Base-by-base conservation (phyloP, 2,797 vertebrate genomes). In the Onychomys arenicola region DNA sequence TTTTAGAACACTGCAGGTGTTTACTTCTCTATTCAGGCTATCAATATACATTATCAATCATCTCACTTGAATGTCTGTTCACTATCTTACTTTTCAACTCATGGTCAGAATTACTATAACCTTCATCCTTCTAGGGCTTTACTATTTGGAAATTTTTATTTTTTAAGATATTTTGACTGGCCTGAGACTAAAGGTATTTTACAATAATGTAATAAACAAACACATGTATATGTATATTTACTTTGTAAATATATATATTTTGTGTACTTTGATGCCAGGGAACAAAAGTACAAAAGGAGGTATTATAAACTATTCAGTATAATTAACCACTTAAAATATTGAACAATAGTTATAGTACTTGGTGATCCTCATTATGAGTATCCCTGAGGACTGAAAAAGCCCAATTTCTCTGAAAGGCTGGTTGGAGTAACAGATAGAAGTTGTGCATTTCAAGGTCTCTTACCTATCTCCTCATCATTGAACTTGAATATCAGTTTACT, bases 401-500 rank as follows among this genome's bases (percentile, higher is more conserved):
- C 77, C 46, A 82, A 9, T 0, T 85, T 25, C 7, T 71, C n/a
- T 89, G 73, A 90, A 89, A 80, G 34, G 43, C 59, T 87, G 25
- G 82, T 75, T 95, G 23, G 55, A 76, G 59, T 88, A 19, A 40
- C 63, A 77, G 37, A 5, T 29, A 81, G 34, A 89, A 14, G 13
- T 89, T 63, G 46, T 89, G 0, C 84, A 29, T 91, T 88, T 90
- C 78, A 89, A 65, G 17, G 25, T 73, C 82, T 82, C 6, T 52
- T 76, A 55, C 6, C 34, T 1, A 14, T 86, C 5, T 80, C 40
- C 11, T 95, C 93, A 40, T 17, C 12, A 69, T 67, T 97, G 88
- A 71, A 91, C 2, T 77, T 83, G n/a, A 89, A 78, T 55, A 91
- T 93, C 71, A 84, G 37, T 91, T 85, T 92, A 93, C 37, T 40